Percentiles rank a stretch among this genome's conserved stretches.
Evolutionary conservation across 2,888 invertebrate genomes (phyloP).

Genomic region (Metellina segmentata): DNA sequence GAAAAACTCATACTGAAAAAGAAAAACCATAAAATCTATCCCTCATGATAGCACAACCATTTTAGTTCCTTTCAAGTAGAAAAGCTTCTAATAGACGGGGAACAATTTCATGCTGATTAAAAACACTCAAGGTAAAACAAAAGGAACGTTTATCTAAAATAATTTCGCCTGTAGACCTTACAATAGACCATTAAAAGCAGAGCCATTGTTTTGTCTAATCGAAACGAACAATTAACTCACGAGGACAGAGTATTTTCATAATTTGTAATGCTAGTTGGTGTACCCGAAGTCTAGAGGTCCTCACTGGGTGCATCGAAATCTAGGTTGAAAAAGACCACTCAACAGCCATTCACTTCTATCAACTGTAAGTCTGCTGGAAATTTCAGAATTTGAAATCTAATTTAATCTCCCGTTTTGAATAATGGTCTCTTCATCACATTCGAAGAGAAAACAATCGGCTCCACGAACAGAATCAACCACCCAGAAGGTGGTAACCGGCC

Average conservation of each 20-base stretch:
- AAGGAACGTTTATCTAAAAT: not conserved
- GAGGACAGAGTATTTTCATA: not conserved
- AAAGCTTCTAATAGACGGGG: no score
- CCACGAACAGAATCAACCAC: slow-evolving; percentile 23
- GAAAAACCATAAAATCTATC: no score
- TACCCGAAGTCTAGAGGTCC: not conserved
- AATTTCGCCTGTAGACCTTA: not conserved
- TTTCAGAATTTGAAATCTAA: slow-evolving; percentile 24
- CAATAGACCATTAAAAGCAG: not conserved
- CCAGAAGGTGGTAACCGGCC: slow-evolving; percentile 41
- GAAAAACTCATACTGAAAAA: no score
- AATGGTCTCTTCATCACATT: slow-evolving; percentile 33
- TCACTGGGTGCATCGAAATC: not conserved
- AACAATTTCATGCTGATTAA: no score
- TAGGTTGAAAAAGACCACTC: slow-evolving; percentile 11
- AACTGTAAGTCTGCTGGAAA: not conserved
- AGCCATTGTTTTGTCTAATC: not conserved
- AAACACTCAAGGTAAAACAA: not conserved
- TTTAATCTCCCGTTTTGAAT: slow-evolving; percentile 40
- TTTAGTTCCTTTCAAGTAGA: no score
- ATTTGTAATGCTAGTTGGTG: not conserved
- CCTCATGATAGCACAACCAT: no score
- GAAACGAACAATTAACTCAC: not conserved
- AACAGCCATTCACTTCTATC: not conserved
- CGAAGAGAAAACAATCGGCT: not conserved